Percentiles rank a stretch among this genome's conserved stretches.
phyloP scores from a whole-genome alignment of 1,140 invertebrate genomes.

The Lamellibrachia luymesi region DNA sequence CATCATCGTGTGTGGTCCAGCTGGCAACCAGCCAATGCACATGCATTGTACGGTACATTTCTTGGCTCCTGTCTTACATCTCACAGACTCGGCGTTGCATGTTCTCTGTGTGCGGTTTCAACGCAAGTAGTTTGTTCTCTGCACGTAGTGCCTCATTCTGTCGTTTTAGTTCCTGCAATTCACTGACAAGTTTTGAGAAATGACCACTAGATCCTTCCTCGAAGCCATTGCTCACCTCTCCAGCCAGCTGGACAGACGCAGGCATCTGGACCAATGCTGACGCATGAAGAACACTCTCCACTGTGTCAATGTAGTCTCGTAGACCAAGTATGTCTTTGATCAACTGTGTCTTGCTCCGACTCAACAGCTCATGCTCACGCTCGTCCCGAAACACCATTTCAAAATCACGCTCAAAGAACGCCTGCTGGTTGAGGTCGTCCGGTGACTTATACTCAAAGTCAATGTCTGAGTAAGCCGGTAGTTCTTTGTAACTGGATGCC shows the following conservation, averaged over 20 bases:
- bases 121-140: neutral
- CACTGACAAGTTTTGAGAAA: neutral
- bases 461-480: conserved; percentile 13
- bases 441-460: conserved; percentile 16
- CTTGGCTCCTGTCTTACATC: neutral
- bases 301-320: conserved; percentile 31
- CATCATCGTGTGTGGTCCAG: neutral
- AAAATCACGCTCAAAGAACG: conserved; percentile 46
- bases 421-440: conserved; percentile 28
- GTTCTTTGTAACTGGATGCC: neutral
- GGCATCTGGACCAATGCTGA: neutral
- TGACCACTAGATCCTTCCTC: neutral
- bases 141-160: neutral
- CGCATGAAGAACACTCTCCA: conserved; percentile 25
- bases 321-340: conserved; percentile 33
- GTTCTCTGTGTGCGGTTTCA: neutral
- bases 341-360: conserved; percentile 35
- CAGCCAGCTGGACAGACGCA: neutral
- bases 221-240: neutral
- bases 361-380: conserved; percentile 42
- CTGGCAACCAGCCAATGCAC: neutral
- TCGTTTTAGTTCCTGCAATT: neutral
- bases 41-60: neutral
- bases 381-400: conserved; percentile 42
- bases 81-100: neutral